A percentile compares a stretch with the other conserved stretches of the same genome.
Conservation (phyloP, 2,113 vertebrate species). For the Tiliqua scincoides region DNA sequence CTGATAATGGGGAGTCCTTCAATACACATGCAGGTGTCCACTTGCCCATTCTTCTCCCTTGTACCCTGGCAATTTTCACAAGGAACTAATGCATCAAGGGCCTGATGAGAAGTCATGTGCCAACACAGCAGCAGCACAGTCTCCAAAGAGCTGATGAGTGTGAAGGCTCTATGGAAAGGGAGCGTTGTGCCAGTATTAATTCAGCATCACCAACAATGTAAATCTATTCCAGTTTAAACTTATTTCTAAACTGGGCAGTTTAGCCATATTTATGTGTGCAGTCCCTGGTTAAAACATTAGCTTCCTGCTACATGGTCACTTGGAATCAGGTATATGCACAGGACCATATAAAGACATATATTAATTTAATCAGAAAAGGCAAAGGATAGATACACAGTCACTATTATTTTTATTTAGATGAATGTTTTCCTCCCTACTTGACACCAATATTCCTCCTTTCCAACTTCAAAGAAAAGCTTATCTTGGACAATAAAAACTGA, state of each 20-base stretch:
- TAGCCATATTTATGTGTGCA: slow-evolving; percentile 4
- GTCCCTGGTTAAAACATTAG: neutral
- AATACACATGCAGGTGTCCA: too few species aligned
- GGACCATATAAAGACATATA: slow-evolving; percentile 4
- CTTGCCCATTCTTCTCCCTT: too few species aligned
- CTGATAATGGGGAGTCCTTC: neutral
- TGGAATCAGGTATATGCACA: neutral
- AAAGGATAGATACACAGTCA: slow-evolving; percentile 45
- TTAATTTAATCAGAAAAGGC: slow-evolving; percentile 45
- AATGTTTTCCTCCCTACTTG: slow-evolving; percentile 31
- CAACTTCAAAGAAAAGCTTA: slow-evolving; percentile 65
- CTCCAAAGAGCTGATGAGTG: neutral
- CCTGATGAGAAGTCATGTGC: neutral
- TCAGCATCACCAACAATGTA: neutral
- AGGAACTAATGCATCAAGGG: neutral
- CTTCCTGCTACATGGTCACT: slow-evolving; percentile 8
- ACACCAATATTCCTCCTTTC: slow-evolving; percentile 46
- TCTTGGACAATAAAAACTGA: slow-evolving; percentile 59
- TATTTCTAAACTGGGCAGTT: neutral
- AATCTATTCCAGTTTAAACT: neutral
- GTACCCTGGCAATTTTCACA: neutral
- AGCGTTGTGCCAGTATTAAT: neutral
- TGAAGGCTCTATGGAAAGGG: neutral
- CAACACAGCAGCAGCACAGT: neutral
- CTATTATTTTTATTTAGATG: slow-evolving; percentile 37